Evolutionary conservation across 1,140 invertebrate species (phyloP).

Genomic region (Brachionus plicatilis): DNA sequence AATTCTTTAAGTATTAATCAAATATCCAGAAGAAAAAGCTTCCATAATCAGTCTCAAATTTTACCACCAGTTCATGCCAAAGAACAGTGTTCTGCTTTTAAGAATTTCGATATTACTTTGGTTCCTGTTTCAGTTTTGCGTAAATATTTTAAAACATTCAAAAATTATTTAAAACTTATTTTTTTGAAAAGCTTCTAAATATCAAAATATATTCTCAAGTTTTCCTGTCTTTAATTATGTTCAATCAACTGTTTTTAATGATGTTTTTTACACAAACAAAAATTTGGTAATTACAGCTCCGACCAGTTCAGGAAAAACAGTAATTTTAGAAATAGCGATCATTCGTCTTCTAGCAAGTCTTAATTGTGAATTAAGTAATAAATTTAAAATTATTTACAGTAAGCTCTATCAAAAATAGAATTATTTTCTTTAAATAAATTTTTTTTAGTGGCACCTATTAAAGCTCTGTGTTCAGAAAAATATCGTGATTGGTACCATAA

Average conservation of each 20-base stretch:
- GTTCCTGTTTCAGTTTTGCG: background rate
- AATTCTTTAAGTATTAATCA: background rate
- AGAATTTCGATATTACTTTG: conserved; percentile 41
- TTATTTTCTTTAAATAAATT: background rate
- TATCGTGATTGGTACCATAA: conserved; percentile 67
- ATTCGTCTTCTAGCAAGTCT: conserved; percentile 59
- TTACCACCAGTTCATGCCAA: background rate
- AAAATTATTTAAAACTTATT: background rate
- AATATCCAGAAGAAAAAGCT: background rate
- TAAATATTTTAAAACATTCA: background rate
- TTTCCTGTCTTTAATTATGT: conserved; percentile 68
- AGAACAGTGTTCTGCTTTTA: background rate
- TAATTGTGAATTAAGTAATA: conserved; percentile 50
- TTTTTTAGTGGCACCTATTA: conserved; percentile 70
- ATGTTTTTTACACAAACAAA: conserved; percentile 63
- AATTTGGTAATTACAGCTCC: conserved; percentile 70
- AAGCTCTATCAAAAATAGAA: conserved; percentile 44
- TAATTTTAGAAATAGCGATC: conserved; percentile 73
- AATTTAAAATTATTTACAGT: conserved; percentile 66
- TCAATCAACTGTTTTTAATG: conserved; percentile 66
- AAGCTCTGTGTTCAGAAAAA: conserved; percentile 69
- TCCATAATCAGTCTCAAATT: background rate
- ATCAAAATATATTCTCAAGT: conserved; percentile 56
- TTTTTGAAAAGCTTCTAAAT: conserved; percentile 30
- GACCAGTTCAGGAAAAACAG: conserved; percentile 75